A percentile compares a stretch with the other conserved stretches of the same genome.
Evolutionary conservation across 2,888 invertebrate species (phyloP).

Genomic region (Sussaba pulchella): DNA sequence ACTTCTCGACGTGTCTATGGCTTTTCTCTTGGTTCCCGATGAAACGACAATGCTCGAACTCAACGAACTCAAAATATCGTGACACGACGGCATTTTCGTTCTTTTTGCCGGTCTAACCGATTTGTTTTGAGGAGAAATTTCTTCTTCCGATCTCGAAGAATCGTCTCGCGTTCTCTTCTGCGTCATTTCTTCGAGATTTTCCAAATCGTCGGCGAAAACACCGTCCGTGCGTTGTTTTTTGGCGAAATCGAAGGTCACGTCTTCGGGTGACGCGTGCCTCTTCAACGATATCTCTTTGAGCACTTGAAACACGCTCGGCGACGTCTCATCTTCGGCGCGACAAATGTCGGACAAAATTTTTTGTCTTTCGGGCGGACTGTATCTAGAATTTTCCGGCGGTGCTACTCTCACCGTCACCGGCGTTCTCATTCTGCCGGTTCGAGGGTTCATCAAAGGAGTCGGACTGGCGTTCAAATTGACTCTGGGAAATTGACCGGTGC

Average conservation of each 20-base stretch:
- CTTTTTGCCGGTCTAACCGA: constrained; percentile 78
- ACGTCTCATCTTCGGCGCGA: constrained; percentile 58
- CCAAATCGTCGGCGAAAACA: constrained; percentile 73
- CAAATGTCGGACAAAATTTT: constrained; percentile 70
- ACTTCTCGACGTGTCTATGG: constrained; percentile 76
- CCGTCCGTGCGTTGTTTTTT: constrained; percentile 81
- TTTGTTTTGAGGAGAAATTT: constrained; percentile 75
- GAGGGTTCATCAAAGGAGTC: constrained; percentile 77
- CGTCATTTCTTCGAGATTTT: constrained; percentile 79
- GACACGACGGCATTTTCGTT: constrained; percentile 81
- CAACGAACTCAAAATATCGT: constrained; percentile 81
- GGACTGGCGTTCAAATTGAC: constrained; percentile 80
- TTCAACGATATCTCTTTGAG: constrained; percentile 80
- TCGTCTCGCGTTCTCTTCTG: constrained; percentile 81
- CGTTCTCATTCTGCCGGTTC: constrained; percentile 72
- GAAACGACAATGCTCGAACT: constrained; percentile 79
- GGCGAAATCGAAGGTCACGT: constrained; percentile 76
- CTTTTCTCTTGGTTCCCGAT: constrained; percentile 81
- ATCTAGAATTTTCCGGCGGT: constrained; percentile 75
- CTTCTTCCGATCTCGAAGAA: constrained; percentile 78
- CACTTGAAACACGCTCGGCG: constrained; percentile 75
- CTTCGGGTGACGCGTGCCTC: constrained; percentile 81
- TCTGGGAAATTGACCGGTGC: constrained; percentile 81
- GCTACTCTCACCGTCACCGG: constrained; percentile 81
- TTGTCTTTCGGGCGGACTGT: constrained; percentile 74